Evolutionary conservation across 2,797 vertebrate genomes (phyloP).

Genomic region (Halcyon leucocephala): DNA sequence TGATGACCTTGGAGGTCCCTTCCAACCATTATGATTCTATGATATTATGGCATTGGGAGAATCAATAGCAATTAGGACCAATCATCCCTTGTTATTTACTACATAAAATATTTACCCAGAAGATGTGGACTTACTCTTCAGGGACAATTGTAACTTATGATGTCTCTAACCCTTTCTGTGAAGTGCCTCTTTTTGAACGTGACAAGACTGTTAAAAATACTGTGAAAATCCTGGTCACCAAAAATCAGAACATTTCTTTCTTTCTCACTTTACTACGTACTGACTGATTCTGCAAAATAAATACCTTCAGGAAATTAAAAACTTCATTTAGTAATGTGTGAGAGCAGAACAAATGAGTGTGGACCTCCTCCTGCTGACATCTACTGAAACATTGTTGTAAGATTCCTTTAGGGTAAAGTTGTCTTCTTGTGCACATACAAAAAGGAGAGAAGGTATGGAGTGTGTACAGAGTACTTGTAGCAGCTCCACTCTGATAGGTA

Average conservation of each 20-base stretch:
- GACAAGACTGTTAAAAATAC: neutral
- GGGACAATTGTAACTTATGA: neutral
- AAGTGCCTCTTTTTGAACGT: neutral
- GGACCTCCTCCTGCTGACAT: neutral
- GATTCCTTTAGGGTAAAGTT: neutral
- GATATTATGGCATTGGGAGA: neutral
- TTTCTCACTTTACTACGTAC: neutral
- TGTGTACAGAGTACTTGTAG: neutral
- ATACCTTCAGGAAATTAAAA: neutral
- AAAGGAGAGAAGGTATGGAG: neutral
- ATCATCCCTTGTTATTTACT: neutral
- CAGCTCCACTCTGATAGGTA: neutral
- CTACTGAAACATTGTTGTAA: neutral
- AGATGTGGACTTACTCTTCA: neutral
- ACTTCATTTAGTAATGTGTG: neutral
- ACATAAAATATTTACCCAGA: neutral
- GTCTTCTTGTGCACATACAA: neutral
- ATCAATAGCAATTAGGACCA: neutral
- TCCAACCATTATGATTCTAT: no score
- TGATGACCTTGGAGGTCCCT: no score
- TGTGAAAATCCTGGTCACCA: neutral
- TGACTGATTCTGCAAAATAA: neutral
- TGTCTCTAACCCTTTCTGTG: neutral
- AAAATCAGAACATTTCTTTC: rapidly evolving
- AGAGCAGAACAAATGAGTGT: neutral